A percentile compares a stretch with the other conserved stretches of the same genome.
These are phyloP conservation scores for Cranoglanis bouderius DNA, from an alignment of 2,113 vertebrate genomes.

Conservation along the genomic window DNA sequence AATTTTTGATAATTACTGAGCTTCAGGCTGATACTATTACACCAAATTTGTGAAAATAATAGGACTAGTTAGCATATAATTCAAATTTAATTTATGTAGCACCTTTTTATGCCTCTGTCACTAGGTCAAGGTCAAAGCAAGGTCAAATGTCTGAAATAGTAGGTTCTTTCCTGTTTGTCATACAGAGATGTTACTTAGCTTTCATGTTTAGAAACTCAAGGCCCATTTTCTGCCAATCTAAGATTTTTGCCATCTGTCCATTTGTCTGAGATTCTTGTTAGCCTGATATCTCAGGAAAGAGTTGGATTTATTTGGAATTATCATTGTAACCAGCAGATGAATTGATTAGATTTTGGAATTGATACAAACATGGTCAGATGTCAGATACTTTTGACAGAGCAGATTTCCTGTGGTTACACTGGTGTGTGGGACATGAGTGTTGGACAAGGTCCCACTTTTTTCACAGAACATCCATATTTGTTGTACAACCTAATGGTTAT, in stretches of 20 bases:
- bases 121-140: not conserved
- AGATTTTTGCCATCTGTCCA: not conserved
- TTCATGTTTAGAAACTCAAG: not conserved
- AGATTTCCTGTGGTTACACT: not conserved
- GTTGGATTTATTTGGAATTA: not conserved
- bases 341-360: too few relatives aligned
- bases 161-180: not conserved
- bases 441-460: not conserved
- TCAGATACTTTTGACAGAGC: not conserved
- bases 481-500: too few relatives aligned
- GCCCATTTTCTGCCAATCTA: not conserved
- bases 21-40: not conserved
- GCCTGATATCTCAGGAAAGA: not conserved
- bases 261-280: not conserved
- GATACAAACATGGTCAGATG: too few relatives aligned
- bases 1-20: not conserved
- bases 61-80: not conserved
- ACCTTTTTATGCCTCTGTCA: not conserved
- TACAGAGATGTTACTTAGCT: not conserved
- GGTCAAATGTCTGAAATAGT: not conserved
- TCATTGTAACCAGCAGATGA: not conserved
- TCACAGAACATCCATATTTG: not conserved
- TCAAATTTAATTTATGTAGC: not conserved
- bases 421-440: not conserved
- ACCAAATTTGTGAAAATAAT: not conserved